Evolutionary conservation across 2,113 vertebrate genomes (phyloP).

Genomic region (Crotalus viridis): DNA sequence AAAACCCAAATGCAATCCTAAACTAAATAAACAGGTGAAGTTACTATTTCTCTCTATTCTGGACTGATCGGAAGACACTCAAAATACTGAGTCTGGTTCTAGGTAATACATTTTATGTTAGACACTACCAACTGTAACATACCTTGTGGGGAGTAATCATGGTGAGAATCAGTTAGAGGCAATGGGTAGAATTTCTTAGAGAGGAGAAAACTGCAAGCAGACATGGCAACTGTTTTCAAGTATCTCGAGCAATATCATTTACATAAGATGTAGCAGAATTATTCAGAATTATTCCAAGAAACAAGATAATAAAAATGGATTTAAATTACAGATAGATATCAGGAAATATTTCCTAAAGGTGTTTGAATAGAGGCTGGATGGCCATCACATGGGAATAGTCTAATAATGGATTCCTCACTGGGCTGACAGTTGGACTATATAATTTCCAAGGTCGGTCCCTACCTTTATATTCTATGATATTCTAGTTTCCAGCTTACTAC

Average conservation of each 20-base stretch:
- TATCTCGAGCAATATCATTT: not conserved
- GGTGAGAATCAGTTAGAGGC: not conserved
- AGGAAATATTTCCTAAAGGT: not conserved
- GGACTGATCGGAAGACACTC: not conserved
- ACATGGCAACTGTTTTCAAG: not conserved
- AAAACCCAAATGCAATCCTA: no score
- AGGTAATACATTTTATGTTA: not conserved
- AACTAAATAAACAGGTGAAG: no score
- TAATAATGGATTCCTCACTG: not conserved
- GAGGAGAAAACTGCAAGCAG: not conserved
- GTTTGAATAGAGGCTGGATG: not conserved
- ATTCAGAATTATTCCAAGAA: not conserved
- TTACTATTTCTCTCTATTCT: not conserved
- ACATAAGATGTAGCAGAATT: not conserved
- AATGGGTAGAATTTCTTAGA: not conserved
- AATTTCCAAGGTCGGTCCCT: not conserved
- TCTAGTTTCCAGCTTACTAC: not conserved
- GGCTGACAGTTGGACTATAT: not conserved
- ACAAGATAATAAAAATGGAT: not conserved
- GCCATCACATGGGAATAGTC: not conserved
- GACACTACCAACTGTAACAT: not conserved
- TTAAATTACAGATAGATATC: not conserved
- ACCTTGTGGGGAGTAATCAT: not conserved
- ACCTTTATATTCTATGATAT: not conserved
- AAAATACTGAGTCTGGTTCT: not conserved